A percentile compares a stretch with the other conserved stretches of the same genome.
These are phyloP conservation scores for Characodon lateralis DNA, from an alignment of 2,797 vertebrate genomes.

Conservation along the genomic window DNA sequence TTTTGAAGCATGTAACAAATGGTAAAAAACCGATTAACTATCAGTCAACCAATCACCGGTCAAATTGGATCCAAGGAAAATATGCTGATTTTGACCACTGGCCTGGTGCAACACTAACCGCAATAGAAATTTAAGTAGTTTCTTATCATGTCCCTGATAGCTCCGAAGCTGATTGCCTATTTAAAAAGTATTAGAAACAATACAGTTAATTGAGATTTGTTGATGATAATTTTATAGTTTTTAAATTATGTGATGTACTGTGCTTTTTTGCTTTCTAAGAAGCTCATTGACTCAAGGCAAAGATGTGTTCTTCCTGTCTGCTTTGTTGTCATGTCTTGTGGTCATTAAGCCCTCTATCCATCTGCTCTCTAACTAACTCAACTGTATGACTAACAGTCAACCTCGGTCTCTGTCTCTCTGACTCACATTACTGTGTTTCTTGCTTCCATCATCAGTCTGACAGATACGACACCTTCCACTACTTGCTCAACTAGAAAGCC, in stretches of 20 bases:
- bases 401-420: constrained; percentile 16
- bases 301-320: constrained; percentile 31
- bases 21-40: too few species aligned
- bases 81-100: background rate
- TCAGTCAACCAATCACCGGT: too few species aligned
- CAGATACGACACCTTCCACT: constrained; percentile 74
- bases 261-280: constrained; percentile 4
- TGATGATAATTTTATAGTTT: background rate
- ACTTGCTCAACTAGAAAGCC: constrained; percentile 77
- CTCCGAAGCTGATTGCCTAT: background rate
- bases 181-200: background rate
- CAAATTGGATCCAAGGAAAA: background rate
- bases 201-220: background rate
- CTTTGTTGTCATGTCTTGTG: constrained; percentile 22
- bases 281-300: background rate
- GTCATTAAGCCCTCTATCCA: constrained; percentile 48
- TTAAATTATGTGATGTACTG: background rate
- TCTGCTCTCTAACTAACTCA: constrained; percentile 28
- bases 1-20: too few species aligned
- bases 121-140: background rate
- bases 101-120: background rate
- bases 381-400: constrained; percentile 51
- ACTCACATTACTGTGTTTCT: constrained; percentile 44
- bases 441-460: constrained; percentile 74
- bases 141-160: background rate